phyloP scores from a whole-genome alignment of 2,113 vertebrate species.

The Scalopus aquaticus region DNA sequence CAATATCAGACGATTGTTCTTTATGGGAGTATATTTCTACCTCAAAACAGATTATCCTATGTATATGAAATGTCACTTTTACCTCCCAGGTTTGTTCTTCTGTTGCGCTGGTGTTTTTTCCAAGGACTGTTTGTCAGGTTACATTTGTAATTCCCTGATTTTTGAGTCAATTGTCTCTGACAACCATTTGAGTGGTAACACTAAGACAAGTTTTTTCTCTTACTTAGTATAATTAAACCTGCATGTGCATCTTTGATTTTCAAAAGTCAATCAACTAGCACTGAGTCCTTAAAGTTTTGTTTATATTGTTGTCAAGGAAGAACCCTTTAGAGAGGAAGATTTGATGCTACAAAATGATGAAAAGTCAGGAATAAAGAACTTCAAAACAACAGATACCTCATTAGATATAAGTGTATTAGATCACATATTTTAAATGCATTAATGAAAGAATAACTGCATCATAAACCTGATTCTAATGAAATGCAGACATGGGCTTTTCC shows the following conservation, averaged over 20 bases:
- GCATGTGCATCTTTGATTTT: conserved; percentile 9
- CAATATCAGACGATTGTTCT: neutral
- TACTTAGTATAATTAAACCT: neutral
- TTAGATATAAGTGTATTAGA: neutral
- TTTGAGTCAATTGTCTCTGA: conserved; percentile 53
- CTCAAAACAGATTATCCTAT: neutral
- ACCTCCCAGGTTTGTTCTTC: neutral
- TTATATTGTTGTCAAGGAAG: neutral
- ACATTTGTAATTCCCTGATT: conserved; percentile 17
- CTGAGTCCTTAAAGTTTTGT: neutral
- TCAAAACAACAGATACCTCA: neutral
- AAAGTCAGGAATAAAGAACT: neutral
- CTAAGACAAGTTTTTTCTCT: neutral
- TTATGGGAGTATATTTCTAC: neutral
- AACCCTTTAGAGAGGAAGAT: neutral
- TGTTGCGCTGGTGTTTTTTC: neutral
- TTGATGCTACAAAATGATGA: neutral
- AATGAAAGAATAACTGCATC: neutral
- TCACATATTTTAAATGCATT: neutral
- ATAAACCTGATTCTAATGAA: neutral
- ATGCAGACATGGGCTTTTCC: neutral
- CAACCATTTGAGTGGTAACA: conserved; percentile 10
- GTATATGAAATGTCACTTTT: neutral
- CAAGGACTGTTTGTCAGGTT: conserved; percentile 8
- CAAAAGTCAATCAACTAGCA: neutral